phyloP scores from a whole-genome alignment of 1,140 invertebrate species.

The Centruroides vittatus region DNA sequence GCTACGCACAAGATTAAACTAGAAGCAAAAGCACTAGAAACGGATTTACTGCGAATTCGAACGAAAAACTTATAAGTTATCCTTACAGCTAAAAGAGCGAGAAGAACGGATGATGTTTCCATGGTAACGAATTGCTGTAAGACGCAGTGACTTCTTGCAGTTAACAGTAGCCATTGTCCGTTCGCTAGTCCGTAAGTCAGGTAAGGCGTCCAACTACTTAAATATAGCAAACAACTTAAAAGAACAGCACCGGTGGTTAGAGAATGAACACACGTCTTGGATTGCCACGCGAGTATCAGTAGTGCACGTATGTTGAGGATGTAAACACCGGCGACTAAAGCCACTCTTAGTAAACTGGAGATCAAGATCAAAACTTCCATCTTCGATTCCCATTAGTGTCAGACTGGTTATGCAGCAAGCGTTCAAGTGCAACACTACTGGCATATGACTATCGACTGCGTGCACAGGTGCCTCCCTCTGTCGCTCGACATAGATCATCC shows the following conservation, averaged over 20 bases:
- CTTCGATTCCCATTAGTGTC: neutral
- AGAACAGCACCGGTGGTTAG: conserved; percentile 11
- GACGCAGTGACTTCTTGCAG: conserved; percentile 14
- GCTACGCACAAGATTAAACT: conserved; percentile 9
- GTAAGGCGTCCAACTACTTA: conserved; percentile 17
- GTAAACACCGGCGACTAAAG: conserved; percentile 8
- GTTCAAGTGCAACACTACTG: no score
- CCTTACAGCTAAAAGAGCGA: conserved; percentile 15
- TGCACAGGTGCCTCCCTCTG: no score
- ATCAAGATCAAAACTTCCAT: conserved; percentile 11
- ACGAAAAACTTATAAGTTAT: conserved; percentile 10
- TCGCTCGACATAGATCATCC: no score
- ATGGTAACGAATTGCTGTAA: conserved; percentile 14
- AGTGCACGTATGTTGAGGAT: conserved; percentile 10
- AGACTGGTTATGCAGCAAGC: no score
- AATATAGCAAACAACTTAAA: conserved; percentile 9
- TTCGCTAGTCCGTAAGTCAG: conserved; percentile 14
- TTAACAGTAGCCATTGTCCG: conserved; percentile 16
- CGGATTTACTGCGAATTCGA: conserved; percentile 2
- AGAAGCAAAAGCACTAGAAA: conserved; percentile 1
- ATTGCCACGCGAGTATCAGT: conserved; percentile 6
- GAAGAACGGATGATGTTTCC: conserved; percentile 11
- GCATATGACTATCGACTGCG: no score
- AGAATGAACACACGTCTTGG: conserved; percentile 5
- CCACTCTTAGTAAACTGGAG: conserved; percentile 8